Evolutionary conservation across 2,113 vertebrate species (phyloP), one percentile per base, ranked within the genome.

Genomic region (mouse (Mus musculus)): DNA sequence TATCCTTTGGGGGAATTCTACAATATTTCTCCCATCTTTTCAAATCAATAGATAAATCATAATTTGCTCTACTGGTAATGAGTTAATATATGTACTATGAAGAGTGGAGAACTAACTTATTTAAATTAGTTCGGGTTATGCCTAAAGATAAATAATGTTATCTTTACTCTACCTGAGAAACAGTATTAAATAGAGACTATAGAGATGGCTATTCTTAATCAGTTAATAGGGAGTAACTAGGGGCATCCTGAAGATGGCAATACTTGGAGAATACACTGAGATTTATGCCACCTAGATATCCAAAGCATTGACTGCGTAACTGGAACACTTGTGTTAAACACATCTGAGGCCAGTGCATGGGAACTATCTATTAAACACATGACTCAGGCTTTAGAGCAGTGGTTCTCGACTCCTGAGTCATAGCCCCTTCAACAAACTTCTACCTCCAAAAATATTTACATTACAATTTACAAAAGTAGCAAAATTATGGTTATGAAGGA

Each of bases 291-390:
- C 33, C 26, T 93, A 9, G 33, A 86, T 56, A 8, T n/a, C 26
- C 61, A 80, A 36, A 69, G 9, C n/a, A 76, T 2, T 19, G 28
- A 17, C 7, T 24, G 12, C 0, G 4, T 56, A 33, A 24, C 56
- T 93, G 33, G 49, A 42, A 76, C 0, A 61, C 26, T 39, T 69
- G 69, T 14, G 56, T 2, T 42, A 30, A 49, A 26, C 19, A 2
- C 7, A 28, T 6, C 20, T 28, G 56, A 42, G 26, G 52, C 28
- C 76, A 84, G 22, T 54, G 22, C 5, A 71, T 22, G 9, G 63
- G 5, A 28, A 36, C 2, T 22, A 17, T 4, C 10, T 6, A 2
- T 0, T 4, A 61, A 36, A 67, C 1, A 4, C 7, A 3, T 7
- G 30, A 26, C 67, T 26, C 39, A 46, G 14, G 33, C 16, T 19